phyloP scores from a whole-genome alignment of 2,113 vertebrate genomes.

The Neofelis nebulosa region DNA sequence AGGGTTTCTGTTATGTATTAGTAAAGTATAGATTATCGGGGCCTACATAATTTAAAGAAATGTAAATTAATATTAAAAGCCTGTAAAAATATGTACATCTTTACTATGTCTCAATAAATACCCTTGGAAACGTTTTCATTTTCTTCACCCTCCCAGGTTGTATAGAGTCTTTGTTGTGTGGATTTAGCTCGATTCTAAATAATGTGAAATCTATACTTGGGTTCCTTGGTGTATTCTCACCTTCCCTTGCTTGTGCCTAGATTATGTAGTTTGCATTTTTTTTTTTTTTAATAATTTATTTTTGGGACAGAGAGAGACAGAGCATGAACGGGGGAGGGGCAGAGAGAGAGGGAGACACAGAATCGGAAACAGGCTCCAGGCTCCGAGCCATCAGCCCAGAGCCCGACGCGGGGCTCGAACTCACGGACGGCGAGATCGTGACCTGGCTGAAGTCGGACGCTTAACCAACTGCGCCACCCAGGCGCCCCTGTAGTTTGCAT shows the following conservation, averaged over 20 bases:
- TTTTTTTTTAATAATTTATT: too few relatives aligned
- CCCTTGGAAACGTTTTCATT: constrained; percentile 85
- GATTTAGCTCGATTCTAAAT: constrained; percentile 1
- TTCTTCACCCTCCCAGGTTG: constrained; percentile 80
- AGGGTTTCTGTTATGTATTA: constrained; percentile 85
- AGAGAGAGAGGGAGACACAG: too few relatives aligned
- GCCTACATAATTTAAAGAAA: constrained; percentile 88
- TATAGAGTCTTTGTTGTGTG: constrained; percentile 71
- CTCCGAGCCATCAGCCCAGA: too few relatives aligned
- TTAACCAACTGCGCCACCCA: too few relatives aligned
- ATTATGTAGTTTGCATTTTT: background rate
- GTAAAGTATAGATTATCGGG: constrained; percentile 84
- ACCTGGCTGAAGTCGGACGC: too few relatives aligned
- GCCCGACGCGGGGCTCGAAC: too few relatives aligned
- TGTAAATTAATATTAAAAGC: constrained; percentile 90
- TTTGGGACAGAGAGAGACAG: too few relatives aligned
- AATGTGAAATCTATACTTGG: background rate
- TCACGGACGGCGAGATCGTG: too few relatives aligned
- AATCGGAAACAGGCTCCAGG: too few relatives aligned
- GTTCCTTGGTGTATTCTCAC: background rate
- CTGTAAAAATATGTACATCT: constrained; percentile 91
- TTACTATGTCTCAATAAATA: constrained; percentile 91
- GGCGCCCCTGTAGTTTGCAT: background rate
- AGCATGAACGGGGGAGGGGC: too few relatives aligned
- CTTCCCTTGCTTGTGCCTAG: background rate